Conservation (phyloP, 2,888 invertebrate species). For the Orthosia cruda region DNA sequence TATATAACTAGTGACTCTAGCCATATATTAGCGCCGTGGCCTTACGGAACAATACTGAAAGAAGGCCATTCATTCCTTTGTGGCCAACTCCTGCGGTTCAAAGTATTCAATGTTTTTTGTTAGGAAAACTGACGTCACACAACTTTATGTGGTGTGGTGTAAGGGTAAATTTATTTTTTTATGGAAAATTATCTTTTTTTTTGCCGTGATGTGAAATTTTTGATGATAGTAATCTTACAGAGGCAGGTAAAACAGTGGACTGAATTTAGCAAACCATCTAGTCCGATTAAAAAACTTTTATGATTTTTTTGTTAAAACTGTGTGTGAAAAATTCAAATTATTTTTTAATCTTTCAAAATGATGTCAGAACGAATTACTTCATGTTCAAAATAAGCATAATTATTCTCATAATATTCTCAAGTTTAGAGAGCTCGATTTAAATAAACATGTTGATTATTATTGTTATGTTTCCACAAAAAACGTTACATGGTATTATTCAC, state of each 20-base stretch:
- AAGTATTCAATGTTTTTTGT: constrained; percentile 68
- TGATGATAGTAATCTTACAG: too few relatives aligned
- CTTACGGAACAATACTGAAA: constrained; percentile 64
- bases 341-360: not conserved
- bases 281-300: too few relatives aligned
- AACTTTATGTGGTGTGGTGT: constrained; percentile 62
- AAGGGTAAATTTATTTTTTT: constrained; percentile 23
- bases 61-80: constrained; percentile 68
- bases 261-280: not conserved
- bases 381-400: constrained; percentile 15
- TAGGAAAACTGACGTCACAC: constrained; percentile 59
- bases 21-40: constrained; percentile 60
- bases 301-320: not conserved
- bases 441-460: constrained; percentile 42
- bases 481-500: constrained; percentile 36
- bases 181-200: not conserved
- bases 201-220: not conserved
- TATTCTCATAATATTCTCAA: constrained; percentile 25
- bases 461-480: constrained; percentile 33
- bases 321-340: not conserved
- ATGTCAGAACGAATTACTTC: constrained; percentile 25
- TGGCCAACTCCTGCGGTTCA: constrained; percentile 62
- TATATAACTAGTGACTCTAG: constrained; percentile 41
- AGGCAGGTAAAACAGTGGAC: not conserved
- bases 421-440: constrained; percentile 38